Conservation (phyloP, 2,113 vertebrate genomes). For the Cariama cristata region DNA sequence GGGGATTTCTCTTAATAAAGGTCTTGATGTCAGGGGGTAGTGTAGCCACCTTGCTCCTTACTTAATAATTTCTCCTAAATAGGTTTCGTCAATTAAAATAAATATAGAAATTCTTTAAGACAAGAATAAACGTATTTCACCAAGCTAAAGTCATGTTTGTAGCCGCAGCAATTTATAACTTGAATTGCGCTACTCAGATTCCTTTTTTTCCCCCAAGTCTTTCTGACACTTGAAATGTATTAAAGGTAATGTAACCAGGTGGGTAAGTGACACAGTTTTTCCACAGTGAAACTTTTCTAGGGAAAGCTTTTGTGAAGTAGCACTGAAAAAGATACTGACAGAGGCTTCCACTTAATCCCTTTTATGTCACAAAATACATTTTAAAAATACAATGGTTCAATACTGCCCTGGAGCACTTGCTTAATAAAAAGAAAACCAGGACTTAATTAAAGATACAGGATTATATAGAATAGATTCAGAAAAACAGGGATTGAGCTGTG, state of each 20-base stretch:
- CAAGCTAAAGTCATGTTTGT: neutral
- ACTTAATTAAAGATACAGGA: neutral
- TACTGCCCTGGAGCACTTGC: neutral
- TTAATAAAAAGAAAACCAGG: conserved; percentile 30
- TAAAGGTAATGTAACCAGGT: conserved; percentile 7
- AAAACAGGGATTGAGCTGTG: neutral
- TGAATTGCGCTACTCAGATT: neutral
- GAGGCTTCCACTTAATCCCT: conserved; percentile 22
- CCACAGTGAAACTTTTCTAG: conserved; percentile 25
- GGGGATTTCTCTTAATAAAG: neutral
- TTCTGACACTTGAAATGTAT: neutral
- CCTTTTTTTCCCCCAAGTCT: neutral
- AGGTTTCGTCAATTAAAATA: neutral
- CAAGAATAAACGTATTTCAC: neutral
- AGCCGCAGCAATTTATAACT: neutral
- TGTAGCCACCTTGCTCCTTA: neutral
- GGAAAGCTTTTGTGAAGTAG: conserved; percentile 20
- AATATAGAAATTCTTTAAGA: neutral
- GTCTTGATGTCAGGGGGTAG: neutral
- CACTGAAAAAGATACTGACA: neutral
- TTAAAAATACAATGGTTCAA: neutral
- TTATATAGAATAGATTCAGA: neutral
- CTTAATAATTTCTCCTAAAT: neutral
- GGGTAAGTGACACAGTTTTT: conserved; percentile 17
- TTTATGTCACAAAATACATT: neutral